phyloP scores from a whole-genome alignment of 2,113 vertebrate species.

The Lates calcarifer region DNA sequence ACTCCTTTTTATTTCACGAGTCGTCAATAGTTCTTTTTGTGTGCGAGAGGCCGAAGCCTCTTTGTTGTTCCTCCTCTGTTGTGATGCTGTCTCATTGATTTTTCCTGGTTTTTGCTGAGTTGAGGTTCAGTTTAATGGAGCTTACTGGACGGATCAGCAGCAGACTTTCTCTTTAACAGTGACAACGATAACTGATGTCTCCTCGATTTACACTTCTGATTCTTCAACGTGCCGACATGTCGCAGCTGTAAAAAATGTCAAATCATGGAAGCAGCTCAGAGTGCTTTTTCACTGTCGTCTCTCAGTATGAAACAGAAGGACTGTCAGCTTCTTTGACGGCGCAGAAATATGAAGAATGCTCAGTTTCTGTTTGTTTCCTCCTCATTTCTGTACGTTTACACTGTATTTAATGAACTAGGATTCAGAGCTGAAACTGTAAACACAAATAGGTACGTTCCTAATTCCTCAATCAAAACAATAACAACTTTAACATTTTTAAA shows the following conservation, averaged over 20 bases:
- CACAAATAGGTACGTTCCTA: too few species aligned
- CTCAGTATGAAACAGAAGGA: background rate
- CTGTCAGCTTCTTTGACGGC: background rate
- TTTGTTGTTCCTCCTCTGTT: constrained; percentile 23
- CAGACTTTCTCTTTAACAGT: constrained; percentile 22
- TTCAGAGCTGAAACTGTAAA: too few species aligned
- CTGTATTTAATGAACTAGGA: too few species aligned
- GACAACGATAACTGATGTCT: constrained; percentile 15
- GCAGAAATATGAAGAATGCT: background rate
- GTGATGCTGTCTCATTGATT: constrained; percentile 40
- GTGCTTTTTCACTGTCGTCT: background rate
- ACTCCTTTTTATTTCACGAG: constrained; percentile 5
- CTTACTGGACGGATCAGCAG: background rate
- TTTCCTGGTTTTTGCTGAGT: constrained; percentile 54
- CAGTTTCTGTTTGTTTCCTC: too few species aligned
- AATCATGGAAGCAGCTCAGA: background rate
- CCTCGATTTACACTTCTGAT: background rate
- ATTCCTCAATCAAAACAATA: too few species aligned
- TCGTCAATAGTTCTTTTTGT: constrained; percentile 23
- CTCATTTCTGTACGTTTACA: too few species aligned
- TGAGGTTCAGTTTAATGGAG: constrained; percentile 46
- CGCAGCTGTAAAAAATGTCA: constrained; percentile 13
- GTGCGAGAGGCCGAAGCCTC: background rate
- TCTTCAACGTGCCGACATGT: background rate
- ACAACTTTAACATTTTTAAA: too few species aligned